Evolutionary conservation across 2,797 vertebrate species (phyloP).

Genomic region (Myiotriccus ornatus): DNA sequence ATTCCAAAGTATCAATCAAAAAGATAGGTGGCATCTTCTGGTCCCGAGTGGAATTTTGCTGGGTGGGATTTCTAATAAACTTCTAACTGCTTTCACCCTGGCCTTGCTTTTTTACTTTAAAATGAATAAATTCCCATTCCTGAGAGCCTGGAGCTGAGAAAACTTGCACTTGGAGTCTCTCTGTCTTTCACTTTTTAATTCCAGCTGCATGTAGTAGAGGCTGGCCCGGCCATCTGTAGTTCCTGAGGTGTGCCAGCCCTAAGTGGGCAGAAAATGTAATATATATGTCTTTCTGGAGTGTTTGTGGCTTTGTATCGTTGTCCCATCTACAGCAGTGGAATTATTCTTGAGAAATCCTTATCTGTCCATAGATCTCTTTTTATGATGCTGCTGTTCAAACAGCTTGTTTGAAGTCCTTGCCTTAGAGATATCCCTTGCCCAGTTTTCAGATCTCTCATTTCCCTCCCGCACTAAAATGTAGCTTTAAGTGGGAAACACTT

Average conservation of each 20-base stretch:
- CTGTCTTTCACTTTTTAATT: not conserved
- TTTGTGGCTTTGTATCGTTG: not conserved
- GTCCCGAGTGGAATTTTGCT: not conserved
- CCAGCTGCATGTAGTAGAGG: not conserved
- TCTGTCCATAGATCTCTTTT: not conserved
- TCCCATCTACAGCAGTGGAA: not conserved
- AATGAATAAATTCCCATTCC: not conserved
- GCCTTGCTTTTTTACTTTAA: not conserved
- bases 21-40: not conserved
- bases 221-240: not conserved
- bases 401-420: not conserved
- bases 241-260: not conserved
- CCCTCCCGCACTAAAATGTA: not conserved
- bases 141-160: not conserved
- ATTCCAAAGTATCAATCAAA: not conserved
- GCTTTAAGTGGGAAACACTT: not conserved
- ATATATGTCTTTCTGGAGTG: not conserved
- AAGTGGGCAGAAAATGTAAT: not conserved
- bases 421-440: not conserved
- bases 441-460: not conserved
- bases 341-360: constrained; percentile 1
- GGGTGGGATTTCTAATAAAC: not conserved
- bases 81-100: not conserved
- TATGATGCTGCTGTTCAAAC: not conserved
- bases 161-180: not conserved